Percentiles rank a stretch among this genome's conserved stretches.
These are phyloP conservation scores for Lagocephalus sceleratus DNA, from an alignment of 2,797 vertebrate genomes.

Conservation along the genomic window DNA sequence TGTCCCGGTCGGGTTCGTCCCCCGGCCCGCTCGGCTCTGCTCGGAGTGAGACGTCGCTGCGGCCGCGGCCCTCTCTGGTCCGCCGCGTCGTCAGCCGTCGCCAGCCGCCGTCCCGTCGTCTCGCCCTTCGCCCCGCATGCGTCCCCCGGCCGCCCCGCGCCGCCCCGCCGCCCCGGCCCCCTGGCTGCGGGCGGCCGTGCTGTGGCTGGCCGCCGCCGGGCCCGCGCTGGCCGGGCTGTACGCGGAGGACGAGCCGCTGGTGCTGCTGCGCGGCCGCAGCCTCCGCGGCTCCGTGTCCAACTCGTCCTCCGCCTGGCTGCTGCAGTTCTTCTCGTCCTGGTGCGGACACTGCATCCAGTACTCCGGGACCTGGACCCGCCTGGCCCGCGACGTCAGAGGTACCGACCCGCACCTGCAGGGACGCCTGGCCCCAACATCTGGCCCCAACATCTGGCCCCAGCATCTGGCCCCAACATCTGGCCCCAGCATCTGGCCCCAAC, in stretches of 20 bases:
- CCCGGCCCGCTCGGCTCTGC: too few relatives aligned
- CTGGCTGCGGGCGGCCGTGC: constrained; percentile 21
- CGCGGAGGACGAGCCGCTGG: constrained; percentile 80
- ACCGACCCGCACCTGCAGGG: neutral
- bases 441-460: too few relatives aligned
- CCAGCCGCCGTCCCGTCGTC: neutral
- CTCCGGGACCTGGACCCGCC: constrained; percentile 87
- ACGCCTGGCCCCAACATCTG: too few relatives aligned
- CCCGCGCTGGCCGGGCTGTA: constrained; percentile 69
- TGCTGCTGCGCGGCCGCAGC: constrained; percentile 78
- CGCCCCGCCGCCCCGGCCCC: constrained; percentile 5
- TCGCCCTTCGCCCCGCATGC: neutral
- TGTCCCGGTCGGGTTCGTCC: too few relatives aligned
- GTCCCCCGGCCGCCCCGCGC: neutral
- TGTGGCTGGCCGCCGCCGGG: constrained; percentile 8
- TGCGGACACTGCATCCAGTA: constrained; percentile 94
- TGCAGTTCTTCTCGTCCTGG: constrained; percentile 95
- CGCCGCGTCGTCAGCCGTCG: too few relatives aligned
- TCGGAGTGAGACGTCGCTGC: constrained; percentile 31
- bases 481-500: too few relatives aligned
- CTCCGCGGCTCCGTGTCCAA: constrained; percentile 75
- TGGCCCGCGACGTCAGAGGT: constrained; percentile 90
- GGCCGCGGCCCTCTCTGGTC: too few relatives aligned
- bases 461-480: too few relatives aligned
- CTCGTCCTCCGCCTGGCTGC: constrained; percentile 87